Evolutionary conservation across 2,888 invertebrate species (phyloP).

Genomic region (Conchocele bisecta): DNA sequence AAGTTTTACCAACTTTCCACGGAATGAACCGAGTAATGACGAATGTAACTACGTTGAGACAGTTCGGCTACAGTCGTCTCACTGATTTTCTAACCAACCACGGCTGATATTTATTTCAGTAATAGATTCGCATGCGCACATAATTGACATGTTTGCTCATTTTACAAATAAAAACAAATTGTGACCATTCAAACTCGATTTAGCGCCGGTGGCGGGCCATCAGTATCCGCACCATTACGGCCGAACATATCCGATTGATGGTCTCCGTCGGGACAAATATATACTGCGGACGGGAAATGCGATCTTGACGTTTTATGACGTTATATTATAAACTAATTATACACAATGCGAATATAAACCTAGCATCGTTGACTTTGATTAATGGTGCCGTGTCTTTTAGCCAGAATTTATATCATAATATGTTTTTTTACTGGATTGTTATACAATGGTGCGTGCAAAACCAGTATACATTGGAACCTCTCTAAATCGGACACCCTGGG

Average conservation of each 20-base stretch:
- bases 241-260: constrained; percentile 49
- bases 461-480: too few species aligned
- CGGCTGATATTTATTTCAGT: constrained; percentile 60
- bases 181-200: constrained; percentile 59
- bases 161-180: constrained; percentile 59
- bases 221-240: constrained; percentile 52
- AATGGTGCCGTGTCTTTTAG: constrained; percentile 40
- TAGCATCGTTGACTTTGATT: constrained; percentile 45
- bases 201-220: constrained; percentile 45
- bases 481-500: too few species aligned
- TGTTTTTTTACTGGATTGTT: too few species aligned
- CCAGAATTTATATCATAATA: too few species aligned
- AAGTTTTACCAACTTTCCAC: too few species aligned
- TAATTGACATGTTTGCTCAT: constrained; percentile 59
- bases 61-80: too few species aligned
- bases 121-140: constrained; percentile 62
- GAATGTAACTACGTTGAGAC: too few species aligned
- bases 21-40: too few species aligned
- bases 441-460: too few species aligned
- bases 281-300: constrained; percentile 45
- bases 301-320: constrained; percentile 52
- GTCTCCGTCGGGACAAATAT: constrained; percentile 23
- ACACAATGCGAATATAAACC: constrained; percentile 50
- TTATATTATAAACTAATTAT: constrained; percentile 54
- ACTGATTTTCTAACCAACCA: too few species aligned